Evolutionary conservation across 2,113 vertebrate species (phyloP).

Genomic region (Notothenia rossii): DNA sequence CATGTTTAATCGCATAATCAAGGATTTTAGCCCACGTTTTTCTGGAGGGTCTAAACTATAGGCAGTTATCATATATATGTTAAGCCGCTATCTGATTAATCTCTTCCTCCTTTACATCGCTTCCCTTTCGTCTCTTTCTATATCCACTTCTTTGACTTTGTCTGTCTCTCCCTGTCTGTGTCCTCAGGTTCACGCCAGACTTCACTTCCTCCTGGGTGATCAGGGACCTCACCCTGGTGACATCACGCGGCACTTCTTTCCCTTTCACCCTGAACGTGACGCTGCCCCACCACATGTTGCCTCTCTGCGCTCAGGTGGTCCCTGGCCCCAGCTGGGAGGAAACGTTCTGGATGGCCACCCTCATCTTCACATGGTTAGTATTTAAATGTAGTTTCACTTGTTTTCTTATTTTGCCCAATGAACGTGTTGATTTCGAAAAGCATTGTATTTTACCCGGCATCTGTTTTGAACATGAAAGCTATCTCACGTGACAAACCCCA

Average conservation of each 20-base stretch:
- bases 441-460: too few species aligned
- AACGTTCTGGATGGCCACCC: constrained; percentile 94
- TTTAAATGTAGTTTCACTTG: neutral
- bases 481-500: too few species aligned
- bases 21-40: too few species aligned
- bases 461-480: neutral
- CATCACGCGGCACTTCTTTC: constrained; percentile 89
- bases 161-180: neutral
- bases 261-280: constrained; percentile 96
- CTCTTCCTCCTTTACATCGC: neutral
- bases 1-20: too few species aligned
- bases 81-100: neutral
- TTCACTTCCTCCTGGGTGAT: constrained; percentile 99
- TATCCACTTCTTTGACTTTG: neutral
- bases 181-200: constrained; percentile 94
- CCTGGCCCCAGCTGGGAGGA: constrained; percentile 98
- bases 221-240: constrained; percentile 92
- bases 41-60: too few species aligned
- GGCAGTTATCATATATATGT: neutral
- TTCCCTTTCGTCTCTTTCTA: neutral
- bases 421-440: too few species aligned
- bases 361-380: constrained; percentile 93
- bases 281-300: constrained; percentile 95
- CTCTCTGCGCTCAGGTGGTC: constrained; percentile 94
- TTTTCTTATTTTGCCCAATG: too few species aligned